phyloP scores from a whole-genome alignment of 1,140 invertebrate genomes.

The Zaprionus lachaisei region DNA sequence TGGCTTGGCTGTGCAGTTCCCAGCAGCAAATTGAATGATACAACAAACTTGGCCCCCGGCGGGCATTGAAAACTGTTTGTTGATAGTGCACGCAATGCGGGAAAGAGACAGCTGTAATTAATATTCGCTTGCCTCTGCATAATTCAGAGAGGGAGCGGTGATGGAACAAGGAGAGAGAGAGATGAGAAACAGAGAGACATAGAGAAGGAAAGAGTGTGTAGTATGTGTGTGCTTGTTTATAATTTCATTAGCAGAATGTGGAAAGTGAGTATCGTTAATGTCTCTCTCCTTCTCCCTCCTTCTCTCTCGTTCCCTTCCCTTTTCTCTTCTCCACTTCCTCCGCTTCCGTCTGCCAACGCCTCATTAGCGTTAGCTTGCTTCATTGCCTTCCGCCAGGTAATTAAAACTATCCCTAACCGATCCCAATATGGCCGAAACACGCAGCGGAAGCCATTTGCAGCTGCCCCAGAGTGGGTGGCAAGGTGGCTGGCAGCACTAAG shows the following conservation, averaged over 20 bases:
- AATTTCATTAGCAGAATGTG: conserved; percentile 63
- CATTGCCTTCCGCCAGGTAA: conserved; percentile 47
- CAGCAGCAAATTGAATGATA: conserved; percentile 67
- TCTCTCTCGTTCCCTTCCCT: not conserved
- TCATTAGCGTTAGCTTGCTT: conserved; percentile 52
- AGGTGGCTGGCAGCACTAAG: not conserved
- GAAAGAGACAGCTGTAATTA: conserved; percentile 43
- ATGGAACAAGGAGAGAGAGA: not conserved
- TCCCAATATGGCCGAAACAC: conserved; percentile 69
- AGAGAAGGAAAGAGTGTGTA: not conserved
- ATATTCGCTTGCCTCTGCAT: conserved; percentile 51
- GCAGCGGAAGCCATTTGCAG: conserved; percentile 73
- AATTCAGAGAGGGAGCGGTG: conserved; percentile 24
- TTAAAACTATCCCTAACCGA: conserved; percentile 55
- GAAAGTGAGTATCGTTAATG: conserved; percentile 54
- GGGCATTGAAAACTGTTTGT: conserved; percentile 24
- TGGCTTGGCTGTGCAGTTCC: not conserved
- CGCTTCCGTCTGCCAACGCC: not conserved
- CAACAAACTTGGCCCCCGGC: conserved; percentile 33
- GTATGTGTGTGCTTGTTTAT: conserved; percentile 40
- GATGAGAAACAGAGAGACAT: not conserved
- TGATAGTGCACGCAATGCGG: conserved; percentile 53
- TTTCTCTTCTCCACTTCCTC: not conserved
- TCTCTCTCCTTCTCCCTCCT: not conserved
- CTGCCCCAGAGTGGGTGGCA: conserved; percentile 34